These are phyloP conservation scores for Elachura formosa DNA, from an alignment of 2,113 vertebrate genomes.

Conservation along the genomic window DNA sequence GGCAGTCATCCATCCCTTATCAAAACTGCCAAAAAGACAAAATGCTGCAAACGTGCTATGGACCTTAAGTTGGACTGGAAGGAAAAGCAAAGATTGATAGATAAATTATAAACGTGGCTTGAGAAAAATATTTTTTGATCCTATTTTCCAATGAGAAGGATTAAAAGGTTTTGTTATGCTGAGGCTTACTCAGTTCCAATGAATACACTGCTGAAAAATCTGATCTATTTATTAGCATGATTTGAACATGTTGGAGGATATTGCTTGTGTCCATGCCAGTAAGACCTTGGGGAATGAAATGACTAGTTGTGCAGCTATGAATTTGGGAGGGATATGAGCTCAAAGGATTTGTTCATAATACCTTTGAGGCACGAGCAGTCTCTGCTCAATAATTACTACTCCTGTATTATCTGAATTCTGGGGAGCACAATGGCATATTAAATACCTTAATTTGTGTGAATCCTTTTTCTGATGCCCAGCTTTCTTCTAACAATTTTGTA, in stretches of 20 bases:
- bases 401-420: neutral
- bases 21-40: constrained; percentile 35
- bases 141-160: neutral
- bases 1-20: constrained; percentile 3
- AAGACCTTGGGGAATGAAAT: neutral
- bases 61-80: neutral
- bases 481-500: neutral
- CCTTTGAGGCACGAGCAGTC: neutral
- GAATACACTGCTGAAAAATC: neutral
- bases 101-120: constrained; percentile 1
- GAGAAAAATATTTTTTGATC: neutral
- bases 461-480: neutral
- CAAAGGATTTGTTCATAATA: neutral
- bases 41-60: neutral
- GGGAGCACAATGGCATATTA: neutral
- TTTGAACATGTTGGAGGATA: neutral
- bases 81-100: constrained; percentile 10
- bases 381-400: neutral
- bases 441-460: neutral
- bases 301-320: neutral
- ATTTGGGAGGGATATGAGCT: neutral
- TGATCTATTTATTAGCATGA: neutral
- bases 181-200: neutral
- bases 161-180: neutral
- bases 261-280: neutral